Evolutionary conservation across 2,888 invertebrate genomes (phyloP).

Genomic region (Drosophila anomelani): DNA sequence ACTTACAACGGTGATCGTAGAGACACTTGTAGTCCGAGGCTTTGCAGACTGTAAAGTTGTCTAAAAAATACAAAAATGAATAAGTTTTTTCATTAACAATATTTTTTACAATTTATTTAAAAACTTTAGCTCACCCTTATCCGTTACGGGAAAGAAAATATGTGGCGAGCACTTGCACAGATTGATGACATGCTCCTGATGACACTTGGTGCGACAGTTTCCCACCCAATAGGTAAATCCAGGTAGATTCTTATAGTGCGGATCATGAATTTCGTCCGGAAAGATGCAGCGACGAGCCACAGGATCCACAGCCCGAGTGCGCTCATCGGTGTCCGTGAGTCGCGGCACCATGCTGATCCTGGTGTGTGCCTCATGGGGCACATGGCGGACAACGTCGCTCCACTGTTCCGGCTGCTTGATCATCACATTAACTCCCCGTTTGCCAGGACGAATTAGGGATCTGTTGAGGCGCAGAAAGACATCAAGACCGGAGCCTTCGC

Average conservation of each 20-base stretch:
- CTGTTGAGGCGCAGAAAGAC: conserved; percentile 62
- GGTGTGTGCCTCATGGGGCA: conserved; percentile 63
- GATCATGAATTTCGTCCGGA: conserved; percentile 68
- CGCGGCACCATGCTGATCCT: conserved; percentile 72
- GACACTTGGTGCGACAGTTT: conserved; percentile 82
- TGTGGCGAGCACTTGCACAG: conserved; percentile 81
- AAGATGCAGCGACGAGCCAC: conserved; percentile 76
- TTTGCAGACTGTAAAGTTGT: conserved; percentile 76
- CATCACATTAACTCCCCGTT: conserved; percentile 75
- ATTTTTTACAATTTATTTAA: not conserved
- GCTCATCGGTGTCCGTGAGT: conserved; percentile 62
- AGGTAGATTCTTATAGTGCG: conserved; percentile 75
- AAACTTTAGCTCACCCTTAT: conserved; percentile 51
- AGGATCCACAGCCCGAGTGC: conserved; percentile 65
- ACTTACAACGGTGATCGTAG: conserved; percentile 75
- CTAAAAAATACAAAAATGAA: conserved; percentile 37
- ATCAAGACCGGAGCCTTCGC: conserved; percentile 79
- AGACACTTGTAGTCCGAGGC: conserved; percentile 80
- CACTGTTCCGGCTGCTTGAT: conserved; percentile 79
- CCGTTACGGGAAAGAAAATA: conserved; percentile 74
- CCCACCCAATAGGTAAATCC: conserved; percentile 79
- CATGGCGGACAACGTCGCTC: conserved; percentile 62
- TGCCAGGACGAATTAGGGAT: conserved; percentile 39
- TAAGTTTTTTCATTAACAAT: not conserved
- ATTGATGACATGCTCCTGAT: conserved; percentile 77